Evolutionary conservation across 2,797 vertebrate genomes (phyloP).

Genomic region (Rhodeus uyekii): DNA sequence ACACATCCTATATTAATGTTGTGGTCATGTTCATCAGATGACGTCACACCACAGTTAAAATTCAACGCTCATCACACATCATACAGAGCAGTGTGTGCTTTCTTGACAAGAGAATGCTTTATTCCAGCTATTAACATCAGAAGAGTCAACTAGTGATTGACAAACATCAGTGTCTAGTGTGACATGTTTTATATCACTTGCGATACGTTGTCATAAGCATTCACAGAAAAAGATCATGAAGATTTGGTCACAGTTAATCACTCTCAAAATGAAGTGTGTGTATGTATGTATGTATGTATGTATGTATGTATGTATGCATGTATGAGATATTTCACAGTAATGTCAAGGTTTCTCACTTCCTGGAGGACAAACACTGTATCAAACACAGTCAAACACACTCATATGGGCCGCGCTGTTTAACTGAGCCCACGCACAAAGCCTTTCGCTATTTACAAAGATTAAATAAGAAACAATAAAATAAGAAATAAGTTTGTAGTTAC

Average conservation of each 20-base stretch:
- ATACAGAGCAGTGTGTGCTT: not conserved
- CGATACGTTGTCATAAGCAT: not conserved
- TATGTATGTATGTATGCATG: too few relatives aligned
- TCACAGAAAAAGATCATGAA: not conserved
- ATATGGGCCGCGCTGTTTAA: not conserved
- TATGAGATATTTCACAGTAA: too few relatives aligned
- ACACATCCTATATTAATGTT: not conserved
- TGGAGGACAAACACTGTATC: too few relatives aligned
- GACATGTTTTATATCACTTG: not conserved
- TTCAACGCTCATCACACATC: not conserved
- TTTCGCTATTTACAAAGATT: not conserved
- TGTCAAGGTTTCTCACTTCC: too few relatives aligned
- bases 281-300: too few relatives aligned
- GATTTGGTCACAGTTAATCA: too few relatives aligned
- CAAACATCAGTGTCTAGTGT: not conserved
- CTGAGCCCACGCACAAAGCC: not conserved
- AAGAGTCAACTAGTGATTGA: not conserved
- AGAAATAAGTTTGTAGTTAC: constrained; percentile 67
- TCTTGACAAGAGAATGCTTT: not conserved
- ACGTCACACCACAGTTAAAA: not conserved
- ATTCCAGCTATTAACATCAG: not conserved
- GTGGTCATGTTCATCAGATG: not conserved
- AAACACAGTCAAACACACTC: not conserved
- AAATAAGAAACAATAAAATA: not conserved
- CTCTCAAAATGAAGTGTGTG: too few relatives aligned